These are phyloP conservation scores for Heterohyrax brucei DNA, from an alignment of 2,797 vertebrate genomes.

Conservation along the genomic window DNA sequence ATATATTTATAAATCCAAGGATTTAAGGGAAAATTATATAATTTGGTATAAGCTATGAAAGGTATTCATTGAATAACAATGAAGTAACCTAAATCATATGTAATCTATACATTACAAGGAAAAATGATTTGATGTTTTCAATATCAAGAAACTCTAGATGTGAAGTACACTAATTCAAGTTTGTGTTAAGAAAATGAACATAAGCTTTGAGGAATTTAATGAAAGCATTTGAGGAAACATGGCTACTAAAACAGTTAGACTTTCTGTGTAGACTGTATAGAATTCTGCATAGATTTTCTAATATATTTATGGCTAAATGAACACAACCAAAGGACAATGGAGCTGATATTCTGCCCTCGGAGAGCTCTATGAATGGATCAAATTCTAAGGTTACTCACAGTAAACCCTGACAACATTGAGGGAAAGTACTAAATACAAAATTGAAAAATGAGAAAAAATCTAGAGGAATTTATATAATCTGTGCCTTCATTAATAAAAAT, in stretches of 20 bases:
- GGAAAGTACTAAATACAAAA: neutral
- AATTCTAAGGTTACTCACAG: conserved; percentile 6
- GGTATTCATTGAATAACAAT: neutral
- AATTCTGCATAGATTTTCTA: neutral
- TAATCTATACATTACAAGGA: neutral
- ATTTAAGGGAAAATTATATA: neutral
- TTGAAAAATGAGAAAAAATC: neutral
- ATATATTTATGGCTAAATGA: neutral
- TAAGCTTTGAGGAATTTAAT: conserved; percentile 3
- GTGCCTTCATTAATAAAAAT: conserved; percentile 14
- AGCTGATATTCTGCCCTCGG: neutral
- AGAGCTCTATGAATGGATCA: neutral
- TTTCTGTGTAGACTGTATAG: neutral
- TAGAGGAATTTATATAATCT: neutral
- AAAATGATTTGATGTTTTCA: conserved; percentile 20
- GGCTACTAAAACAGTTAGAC: neutral
- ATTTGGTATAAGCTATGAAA: neutral
- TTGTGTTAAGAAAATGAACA: neutral
- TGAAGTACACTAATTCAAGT: neutral
- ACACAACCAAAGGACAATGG: neutral
- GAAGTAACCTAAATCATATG: neutral
- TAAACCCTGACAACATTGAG: neutral
- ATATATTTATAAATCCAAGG: neutral
- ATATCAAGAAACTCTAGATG: neutral
- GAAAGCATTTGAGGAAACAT: conserved; percentile 15